A percentile compares a stretch with the other conserved stretches of the same genome.
These are phyloP conservation scores for Graphium colonna DNA, from an alignment of 2,888 invertebrate genomes.

Conservation along the genomic window DNA sequence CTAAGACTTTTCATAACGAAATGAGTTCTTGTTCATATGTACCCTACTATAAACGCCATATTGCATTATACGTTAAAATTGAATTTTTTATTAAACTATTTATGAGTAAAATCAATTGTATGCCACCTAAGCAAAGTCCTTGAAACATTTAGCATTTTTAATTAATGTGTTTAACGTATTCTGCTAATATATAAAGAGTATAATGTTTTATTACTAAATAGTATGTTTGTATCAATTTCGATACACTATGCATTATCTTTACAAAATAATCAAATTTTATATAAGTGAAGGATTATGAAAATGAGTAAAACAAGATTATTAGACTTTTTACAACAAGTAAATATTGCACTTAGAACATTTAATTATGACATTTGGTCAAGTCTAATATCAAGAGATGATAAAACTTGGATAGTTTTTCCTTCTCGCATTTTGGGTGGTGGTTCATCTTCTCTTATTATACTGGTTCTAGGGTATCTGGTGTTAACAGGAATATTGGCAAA, in stretches of 20 bases:
- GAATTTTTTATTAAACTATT: no score
- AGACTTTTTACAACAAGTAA: constrained; percentile 26
- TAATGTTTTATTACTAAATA: no score
- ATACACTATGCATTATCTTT: constrained; percentile 20
- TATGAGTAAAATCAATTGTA: no score
- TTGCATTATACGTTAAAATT: no score
- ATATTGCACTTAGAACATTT: constrained; percentile 31
- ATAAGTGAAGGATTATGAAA: constrained; percentile 24
- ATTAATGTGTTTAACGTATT: no score
- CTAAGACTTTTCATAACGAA: no score
- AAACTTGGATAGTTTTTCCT: constrained; percentile 27
- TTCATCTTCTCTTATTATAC: constrained; percentile 24
- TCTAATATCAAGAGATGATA: constrained; percentile 30
- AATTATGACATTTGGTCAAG: constrained; percentile 28
- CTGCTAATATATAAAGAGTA: no score
- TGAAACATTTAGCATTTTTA: no score
- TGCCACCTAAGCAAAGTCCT: no score
- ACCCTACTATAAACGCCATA: no score
- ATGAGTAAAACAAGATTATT: constrained; percentile 23
- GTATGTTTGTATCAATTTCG: constrained; percentile 18
- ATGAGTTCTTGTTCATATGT: no score
- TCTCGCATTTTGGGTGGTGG: constrained; percentile 27
- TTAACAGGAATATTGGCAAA: constrained; percentile 30
- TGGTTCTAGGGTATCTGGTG: constrained; percentile 31
- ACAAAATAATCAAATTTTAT: constrained; percentile 23